Evolutionary conservation across 2,113 vertebrate genomes (phyloP).

Genomic region (Eptesicus fuscus): DNA sequence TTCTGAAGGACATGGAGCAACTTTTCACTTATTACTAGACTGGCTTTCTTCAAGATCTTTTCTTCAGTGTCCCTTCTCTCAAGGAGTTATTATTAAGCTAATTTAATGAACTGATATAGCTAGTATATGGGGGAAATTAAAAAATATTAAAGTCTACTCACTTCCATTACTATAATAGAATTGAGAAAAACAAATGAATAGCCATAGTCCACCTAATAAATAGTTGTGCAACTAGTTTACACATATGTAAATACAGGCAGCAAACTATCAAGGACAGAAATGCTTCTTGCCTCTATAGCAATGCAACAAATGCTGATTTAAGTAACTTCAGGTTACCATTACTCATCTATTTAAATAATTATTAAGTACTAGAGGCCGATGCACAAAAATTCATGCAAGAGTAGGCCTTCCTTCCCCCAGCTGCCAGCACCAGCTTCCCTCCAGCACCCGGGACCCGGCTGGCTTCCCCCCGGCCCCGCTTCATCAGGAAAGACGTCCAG

Average conservation of each 20-base stretch:
- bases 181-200: background rate
- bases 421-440: too few species aligned
- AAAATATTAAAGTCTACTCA: background rate
- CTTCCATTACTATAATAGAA: background rate
- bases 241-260: background rate
- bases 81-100: background rate
- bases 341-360: background rate
- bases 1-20: background rate
- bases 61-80: conserved; percentile 4
- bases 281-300: background rate
- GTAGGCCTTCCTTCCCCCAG: too few species aligned
- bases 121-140: background rate
- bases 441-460: too few species aligned
- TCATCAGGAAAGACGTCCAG: too few species aligned
- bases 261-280: background rate
- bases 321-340: background rate
- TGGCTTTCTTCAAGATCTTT: background rate
- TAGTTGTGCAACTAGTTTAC: background rate
- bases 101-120: conserved; percentile 1
- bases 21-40: background rate
- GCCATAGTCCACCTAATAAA: background rate
- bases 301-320: background rate
- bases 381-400: too few species aligned
- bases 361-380: background rate
- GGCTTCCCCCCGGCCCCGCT: too few species aligned